Evolutionary conservation across 2,888 invertebrate genomes (phyloP).

Genomic region (Alloplasta piceator): DNA sequence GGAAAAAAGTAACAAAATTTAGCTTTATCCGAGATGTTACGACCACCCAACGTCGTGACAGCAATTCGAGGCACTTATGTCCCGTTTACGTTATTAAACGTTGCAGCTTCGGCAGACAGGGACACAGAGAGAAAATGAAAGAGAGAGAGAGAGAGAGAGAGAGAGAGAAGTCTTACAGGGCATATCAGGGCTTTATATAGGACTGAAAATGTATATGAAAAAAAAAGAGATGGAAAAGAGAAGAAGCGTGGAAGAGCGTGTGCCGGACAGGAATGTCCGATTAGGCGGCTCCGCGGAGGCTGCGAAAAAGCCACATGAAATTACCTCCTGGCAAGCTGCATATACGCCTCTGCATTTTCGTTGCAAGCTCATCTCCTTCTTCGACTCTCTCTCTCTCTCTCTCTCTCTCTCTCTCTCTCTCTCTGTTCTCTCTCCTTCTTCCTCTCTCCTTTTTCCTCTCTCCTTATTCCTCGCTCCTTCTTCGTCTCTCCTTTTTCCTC

Average conservation of each 20-base stretch:
- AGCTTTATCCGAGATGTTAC: slow-evolving; percentile 60
- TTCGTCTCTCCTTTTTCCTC: neutral
- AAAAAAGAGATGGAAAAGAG: slow-evolving; percentile 38
- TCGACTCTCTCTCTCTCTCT: neutral
- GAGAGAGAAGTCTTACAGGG: neutral
- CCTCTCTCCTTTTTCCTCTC: no score
- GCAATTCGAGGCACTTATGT: slow-evolving; percentile 72
- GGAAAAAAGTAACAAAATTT: slow-evolving; percentile 55
- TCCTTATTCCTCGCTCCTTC: no score
- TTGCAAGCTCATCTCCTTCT: slow-evolving; percentile 30
- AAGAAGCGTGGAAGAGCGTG: slow-evolving; percentile 43
- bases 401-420: slow-evolving; percentile 20
- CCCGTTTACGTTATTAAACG: slow-evolving; percentile 72
- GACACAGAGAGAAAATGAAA: slow-evolving; percentile 30
- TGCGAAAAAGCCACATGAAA: slow-evolving; percentile 36
- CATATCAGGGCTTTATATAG: slow-evolving; percentile 31
- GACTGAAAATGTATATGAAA: slow-evolving; percentile 40
- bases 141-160: slow-evolving; percentile 30
- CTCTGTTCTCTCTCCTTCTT: slow-evolving; percentile 12
- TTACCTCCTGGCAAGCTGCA: slow-evolving; percentile 46
- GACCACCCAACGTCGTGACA: slow-evolving; percentile 68
- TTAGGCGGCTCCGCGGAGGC: slow-evolving; percentile 46
- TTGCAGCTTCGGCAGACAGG: slow-evolving; percentile 39
- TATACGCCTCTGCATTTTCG: slow-evolving; percentile 38
- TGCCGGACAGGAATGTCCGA: slow-evolving; percentile 55